A percentile compares a stretch with the other conserved stretches of the same genome.
phyloP scores from a whole-genome alignment of 2,113 vertebrate species.

The Platichthys stellatus region DNA sequence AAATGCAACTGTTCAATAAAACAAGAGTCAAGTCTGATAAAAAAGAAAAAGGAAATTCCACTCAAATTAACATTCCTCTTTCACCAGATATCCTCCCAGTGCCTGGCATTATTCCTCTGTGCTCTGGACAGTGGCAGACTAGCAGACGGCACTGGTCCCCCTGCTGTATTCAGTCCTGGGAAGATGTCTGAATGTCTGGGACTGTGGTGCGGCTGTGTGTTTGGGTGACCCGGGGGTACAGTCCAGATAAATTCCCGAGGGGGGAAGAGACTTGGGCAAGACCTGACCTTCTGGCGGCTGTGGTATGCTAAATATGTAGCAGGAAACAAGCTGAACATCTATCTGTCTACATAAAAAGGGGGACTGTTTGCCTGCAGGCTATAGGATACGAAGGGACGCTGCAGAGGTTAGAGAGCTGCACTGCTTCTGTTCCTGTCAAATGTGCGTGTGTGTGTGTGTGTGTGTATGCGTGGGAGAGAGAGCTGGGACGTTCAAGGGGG shows the following conservation, averaged over 20 bases:
- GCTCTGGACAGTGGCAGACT: constrained; percentile 8
- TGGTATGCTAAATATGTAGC: constrained; percentile 78
- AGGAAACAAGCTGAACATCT: constrained; percentile 72
- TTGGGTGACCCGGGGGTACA: constrained; percentile 56
- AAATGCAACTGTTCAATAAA: constrained; percentile 59
- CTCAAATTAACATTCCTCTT: constrained; percentile 69
- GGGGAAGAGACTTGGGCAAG: constrained; percentile 34
- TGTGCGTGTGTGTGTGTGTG: constrained; percentile 46
- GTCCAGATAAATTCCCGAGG: constrained; percentile 38
- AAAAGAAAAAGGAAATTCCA: constrained; percentile 48
- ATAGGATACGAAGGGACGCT: constrained; percentile 57
- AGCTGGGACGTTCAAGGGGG: constrained; percentile 1
- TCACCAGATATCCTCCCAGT: constrained; percentile 31
- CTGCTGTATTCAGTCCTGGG: constrained; percentile 4
- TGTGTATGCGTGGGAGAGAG: neutral
- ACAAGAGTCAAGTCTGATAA: constrained; percentile 32
- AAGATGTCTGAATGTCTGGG: constrained; percentile 28
- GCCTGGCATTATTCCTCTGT: constrained; percentile 15
- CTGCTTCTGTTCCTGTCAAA: constrained; percentile 33
- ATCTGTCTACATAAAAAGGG: constrained; percentile 68
- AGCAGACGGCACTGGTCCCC: constrained; percentile 1
- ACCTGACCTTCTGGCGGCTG: constrained; percentile 69
- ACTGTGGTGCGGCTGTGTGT: constrained; percentile 59
- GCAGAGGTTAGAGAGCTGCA: constrained; percentile 40
- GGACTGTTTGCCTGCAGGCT: constrained; percentile 68